phyloP scores from a whole-genome alignment of 1,140 invertebrate species.

The Drosophila tristis region DNA sequence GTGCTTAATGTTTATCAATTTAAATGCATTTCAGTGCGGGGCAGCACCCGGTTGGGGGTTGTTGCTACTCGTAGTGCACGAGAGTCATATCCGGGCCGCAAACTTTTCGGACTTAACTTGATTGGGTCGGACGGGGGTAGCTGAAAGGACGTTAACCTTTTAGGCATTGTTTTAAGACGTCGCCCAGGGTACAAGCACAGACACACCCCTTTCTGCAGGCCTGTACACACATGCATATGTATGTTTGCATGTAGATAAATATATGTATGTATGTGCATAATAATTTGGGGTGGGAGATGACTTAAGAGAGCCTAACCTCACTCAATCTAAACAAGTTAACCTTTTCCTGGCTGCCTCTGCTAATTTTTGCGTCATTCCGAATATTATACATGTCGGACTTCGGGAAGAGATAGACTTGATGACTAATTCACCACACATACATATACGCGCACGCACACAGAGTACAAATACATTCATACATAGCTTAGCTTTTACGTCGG shows the following conservation, averaged over 20 bases:
- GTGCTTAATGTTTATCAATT: slow-evolving; percentile 40
- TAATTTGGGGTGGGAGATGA: slow-evolving; percentile 20
- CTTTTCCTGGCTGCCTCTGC: neutral
- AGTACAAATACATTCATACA: neutral
- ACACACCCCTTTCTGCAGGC: neutral
- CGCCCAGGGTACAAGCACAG: slow-evolving; percentile 10
- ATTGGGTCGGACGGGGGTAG: slow-evolving; percentile 2
- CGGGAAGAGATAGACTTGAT: slow-evolving; percentile 35
- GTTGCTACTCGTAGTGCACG: slow-evolving; percentile 29
- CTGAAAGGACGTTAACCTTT: slow-evolving; percentile 45
- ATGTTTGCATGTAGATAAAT: neutral
- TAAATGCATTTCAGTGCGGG: slow-evolving; percentile 21
- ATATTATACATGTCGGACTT: slow-evolving; percentile 44
- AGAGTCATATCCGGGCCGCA: slow-evolving; percentile 23
- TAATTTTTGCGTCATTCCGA: slow-evolving; percentile 38
- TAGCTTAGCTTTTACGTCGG: slow-evolving; percentile 29
- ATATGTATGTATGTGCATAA: slow-evolving; percentile 1
- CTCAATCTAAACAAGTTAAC: slow-evolving; percentile 3
- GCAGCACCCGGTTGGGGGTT: slow-evolving; percentile 11
- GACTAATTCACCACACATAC: slow-evolving; percentile 34
- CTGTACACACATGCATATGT: neutral
- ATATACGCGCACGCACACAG: neutral
- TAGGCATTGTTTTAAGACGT: slow-evolving; percentile 22
- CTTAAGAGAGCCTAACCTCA: slow-evolving; percentile 27
- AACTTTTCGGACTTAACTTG: slow-evolving; percentile 15